Evolutionary conservation across 2,797 vertebrate species (phyloP).

Genomic region (Astyanax mexicanus): DNA sequence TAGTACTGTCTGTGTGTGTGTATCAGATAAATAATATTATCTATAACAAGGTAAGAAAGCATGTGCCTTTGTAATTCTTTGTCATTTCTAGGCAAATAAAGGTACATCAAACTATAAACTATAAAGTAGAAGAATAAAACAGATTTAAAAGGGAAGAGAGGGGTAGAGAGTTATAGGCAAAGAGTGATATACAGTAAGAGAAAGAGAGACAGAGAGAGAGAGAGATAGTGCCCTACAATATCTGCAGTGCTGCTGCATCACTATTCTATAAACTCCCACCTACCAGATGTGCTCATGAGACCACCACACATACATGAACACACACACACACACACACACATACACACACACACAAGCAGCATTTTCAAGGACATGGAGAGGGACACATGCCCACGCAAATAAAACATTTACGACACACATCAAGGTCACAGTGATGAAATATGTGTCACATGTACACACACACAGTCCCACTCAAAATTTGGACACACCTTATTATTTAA

Average conservation of each 20-base stretch:
- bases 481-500: too few species aligned
- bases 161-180: too few species aligned
- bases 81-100: too few species aligned
- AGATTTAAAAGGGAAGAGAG: too few species aligned
- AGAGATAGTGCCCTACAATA: conserved; percentile 28
- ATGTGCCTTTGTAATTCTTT: too few species aligned
- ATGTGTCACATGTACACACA: neutral
- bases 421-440: conserved; percentile 23
- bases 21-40: too few species aligned
- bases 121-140: too few species aligned
- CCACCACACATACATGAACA: neutral
- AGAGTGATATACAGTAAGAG: too few species aligned
- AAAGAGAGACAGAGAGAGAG: neutral
- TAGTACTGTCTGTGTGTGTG: too few species aligned
- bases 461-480: too few species aligned
- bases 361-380: conserved; percentile 6
- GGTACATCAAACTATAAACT: too few species aligned
- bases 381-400: neutral
- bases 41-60: too few species aligned
- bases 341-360: conserved; percentile 11
- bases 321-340: conserved; percentile 35
- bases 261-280: conserved; percentile 16
- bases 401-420: conserved; percentile 22
- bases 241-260: conserved; percentile 28
- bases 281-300: conserved; percentile 19